Evolutionary conservation across 1,140 invertebrate genomes (phyloP).

Genomic region (Spodoptera litura): DNA sequence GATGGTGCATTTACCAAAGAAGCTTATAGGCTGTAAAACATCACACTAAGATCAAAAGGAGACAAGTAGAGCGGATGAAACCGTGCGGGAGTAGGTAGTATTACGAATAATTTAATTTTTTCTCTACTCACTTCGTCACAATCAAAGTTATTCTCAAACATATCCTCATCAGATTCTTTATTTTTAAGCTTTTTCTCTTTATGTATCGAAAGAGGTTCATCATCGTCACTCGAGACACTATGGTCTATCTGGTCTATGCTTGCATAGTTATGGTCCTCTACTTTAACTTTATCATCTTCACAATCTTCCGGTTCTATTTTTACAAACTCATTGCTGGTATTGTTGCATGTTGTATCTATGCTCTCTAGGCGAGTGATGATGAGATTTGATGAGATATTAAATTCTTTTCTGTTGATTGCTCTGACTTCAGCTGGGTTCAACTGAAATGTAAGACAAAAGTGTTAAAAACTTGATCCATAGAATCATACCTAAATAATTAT

Average conservation of each 20-base stretch:
- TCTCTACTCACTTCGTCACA: neutral
- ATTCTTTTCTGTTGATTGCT: constrained; percentile 8
- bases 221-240: constrained; percentile 42
- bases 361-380: neutral
- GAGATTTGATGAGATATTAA: constrained; percentile 4
- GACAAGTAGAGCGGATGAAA: too few relatives aligned
- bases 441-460: neutral
- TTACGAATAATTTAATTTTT: too few relatives aligned
- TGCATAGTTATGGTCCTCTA: constrained; percentile 43
- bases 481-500: too few relatives aligned
- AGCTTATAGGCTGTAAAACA: too few relatives aligned
- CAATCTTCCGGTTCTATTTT: neutral
- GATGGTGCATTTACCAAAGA: too few relatives aligned
- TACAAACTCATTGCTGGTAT: neutral
- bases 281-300: constrained; percentile 10
- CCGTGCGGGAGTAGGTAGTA: too few relatives aligned
- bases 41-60: too few relatives aligned
- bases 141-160: constrained; percentile 16
- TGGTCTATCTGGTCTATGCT: neutral
- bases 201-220: constrained; percentile 39
- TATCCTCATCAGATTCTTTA: neutral
- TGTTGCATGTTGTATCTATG: neutral
- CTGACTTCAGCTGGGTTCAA: neutral
- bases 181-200: constrained; percentile 33
- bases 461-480: too few relatives aligned